Percentiles rank a stretch among this genome's conserved stretches.
These are phyloP conservation scores for Pipa parva DNA, from an alignment of 2,113 vertebrate species.

Conservation along the genomic window DNA sequence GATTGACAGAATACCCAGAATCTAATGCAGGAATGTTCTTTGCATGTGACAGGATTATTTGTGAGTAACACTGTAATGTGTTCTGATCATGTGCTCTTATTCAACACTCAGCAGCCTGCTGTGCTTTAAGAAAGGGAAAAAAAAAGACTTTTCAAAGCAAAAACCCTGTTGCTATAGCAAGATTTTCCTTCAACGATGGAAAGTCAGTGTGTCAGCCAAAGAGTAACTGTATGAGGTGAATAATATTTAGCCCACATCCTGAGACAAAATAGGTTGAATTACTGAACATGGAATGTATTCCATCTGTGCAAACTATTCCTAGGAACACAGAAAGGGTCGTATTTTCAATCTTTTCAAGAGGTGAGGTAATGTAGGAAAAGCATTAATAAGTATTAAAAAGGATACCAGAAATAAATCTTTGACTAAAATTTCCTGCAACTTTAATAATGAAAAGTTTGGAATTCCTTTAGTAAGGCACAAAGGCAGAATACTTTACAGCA, in stretches of 20 bases:
- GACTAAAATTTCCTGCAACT: neutral
- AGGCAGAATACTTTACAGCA: too few relatives aligned
- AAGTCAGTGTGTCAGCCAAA: constrained; percentile 54
- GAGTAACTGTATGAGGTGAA: constrained; percentile 45
- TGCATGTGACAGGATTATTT: neutral
- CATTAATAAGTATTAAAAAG: fast-evolving
- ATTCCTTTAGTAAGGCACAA: too few relatives aligned
- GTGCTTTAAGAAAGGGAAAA: too few relatives aligned
- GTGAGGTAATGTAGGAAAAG: constrained; percentile 16
- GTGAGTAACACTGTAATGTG: neutral
- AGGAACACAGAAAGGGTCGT: constrained; percentile 50
- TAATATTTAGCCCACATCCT: constrained; percentile 62
- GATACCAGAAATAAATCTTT: neutral
- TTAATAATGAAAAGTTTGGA: too few relatives aligned
- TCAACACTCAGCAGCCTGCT: neutral
- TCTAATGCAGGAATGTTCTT: too few relatives aligned
- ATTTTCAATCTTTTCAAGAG: constrained; percentile 29
- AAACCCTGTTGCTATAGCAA: constrained; percentile 57
- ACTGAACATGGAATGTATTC: constrained; percentile 60
- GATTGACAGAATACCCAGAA: too few relatives aligned
- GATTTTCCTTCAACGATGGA: constrained; percentile 50
- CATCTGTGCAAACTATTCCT: constrained; percentile 52
- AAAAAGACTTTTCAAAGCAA: constrained; percentile 11
- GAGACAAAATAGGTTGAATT: constrained; percentile 61
- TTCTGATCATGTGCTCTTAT: neutral